Evolutionary conservation across 1,140 invertebrate species (phyloP), one percentile per base, ranked within the genome.

Genomic region (Drosophila trapezifrons): DNA sequence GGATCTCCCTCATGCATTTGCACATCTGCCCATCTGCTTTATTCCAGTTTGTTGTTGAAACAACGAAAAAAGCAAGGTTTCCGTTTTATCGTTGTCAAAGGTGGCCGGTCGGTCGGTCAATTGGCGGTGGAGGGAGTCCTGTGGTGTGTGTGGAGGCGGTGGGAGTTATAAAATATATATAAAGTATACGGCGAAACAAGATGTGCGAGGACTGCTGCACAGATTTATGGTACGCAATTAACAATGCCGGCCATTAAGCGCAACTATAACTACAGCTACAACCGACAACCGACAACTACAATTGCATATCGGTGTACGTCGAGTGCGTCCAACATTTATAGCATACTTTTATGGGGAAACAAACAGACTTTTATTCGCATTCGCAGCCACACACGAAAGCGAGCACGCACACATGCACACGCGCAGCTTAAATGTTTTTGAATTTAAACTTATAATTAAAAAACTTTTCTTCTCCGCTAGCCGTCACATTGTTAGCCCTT

Each of bases 381-480:
- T 66, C 63, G 64, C 78, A 78, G 67, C 58, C 81, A 47, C 54
- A 76, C 83, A 54, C 49, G 49, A 35, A 15, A 35, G 10, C 32
- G 32, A 35, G 51, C 60, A 62, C 10, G 49, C 17, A 64, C 25
- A n/a, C 22, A 51, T 32, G 35, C 51, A 20, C n/a, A 13, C 6
- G n/a, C 20, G 35, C 51, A 57, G 74, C 83, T 87, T 87, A 87
- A 89, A 87, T 89, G 84, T 89, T 87, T 87, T 87, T 83, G 83
- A 87, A 89, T 87, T 87, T 87, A 87, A 87, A 87, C 84, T 87
- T 87, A 87, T 87, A 87, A 87, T 87, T 87, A 87, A 87, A 86
- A 87, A 87, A 87, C 83, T 87, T 87, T 86, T 70, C 69, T 65
- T 56, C 32, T 49, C 58, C 40, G 35, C 47, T 38, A 42, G 42